Percentiles rank a stretch among this genome's conserved stretches.
Conservation (phyloP, 2,113 vertebrate species). For the Salvator merianae region DNA sequence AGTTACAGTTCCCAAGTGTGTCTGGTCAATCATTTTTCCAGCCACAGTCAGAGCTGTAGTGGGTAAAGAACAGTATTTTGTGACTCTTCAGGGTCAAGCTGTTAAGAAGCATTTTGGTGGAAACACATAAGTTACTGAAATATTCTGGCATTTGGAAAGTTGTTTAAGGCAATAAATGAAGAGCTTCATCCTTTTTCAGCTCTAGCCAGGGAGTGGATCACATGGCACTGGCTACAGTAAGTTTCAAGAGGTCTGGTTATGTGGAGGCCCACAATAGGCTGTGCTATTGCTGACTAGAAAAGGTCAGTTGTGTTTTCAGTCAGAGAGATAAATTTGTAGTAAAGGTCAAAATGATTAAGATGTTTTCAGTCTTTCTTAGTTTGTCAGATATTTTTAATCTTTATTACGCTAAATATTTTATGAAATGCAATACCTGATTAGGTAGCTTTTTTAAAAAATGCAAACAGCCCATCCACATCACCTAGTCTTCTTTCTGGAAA, state of each 20-base stretch:
- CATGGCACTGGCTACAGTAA: background rate
- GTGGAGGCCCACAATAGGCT: constrained; percentile 26
- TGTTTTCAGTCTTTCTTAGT: constrained; percentile 46
- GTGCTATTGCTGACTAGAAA: constrained; percentile 48
- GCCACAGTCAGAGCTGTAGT: background rate
- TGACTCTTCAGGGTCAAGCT: background rate
- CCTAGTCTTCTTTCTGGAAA: constrained; percentile 62
- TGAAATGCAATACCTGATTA: constrained; percentile 63
- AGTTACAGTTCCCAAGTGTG: background rate
- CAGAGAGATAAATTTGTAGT: constrained; percentile 55
- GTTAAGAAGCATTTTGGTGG: background rate
- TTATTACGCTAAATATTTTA: constrained; percentile 55
- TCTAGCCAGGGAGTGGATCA: background rate
- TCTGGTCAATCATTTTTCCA: background rate
- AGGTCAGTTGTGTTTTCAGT: constrained; percentile 54
- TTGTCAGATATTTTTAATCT: constrained; percentile 53
- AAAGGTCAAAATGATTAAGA: constrained; percentile 67
- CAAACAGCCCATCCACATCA: constrained; percentile 45
- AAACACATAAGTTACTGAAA: constrained; percentile 31
- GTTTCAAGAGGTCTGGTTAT: constrained; percentile 47
- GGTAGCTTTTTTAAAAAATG: constrained; percentile 57
- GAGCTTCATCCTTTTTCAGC: background rate
- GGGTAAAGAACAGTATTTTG: background rate
- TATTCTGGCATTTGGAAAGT: constrained; percentile 36
- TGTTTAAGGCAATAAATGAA: constrained; percentile 5